These are phyloP conservation scores for Aplodontia rufa DNA, from an alignment of 2,113 vertebrate species.

Conservation along the genomic window DNA sequence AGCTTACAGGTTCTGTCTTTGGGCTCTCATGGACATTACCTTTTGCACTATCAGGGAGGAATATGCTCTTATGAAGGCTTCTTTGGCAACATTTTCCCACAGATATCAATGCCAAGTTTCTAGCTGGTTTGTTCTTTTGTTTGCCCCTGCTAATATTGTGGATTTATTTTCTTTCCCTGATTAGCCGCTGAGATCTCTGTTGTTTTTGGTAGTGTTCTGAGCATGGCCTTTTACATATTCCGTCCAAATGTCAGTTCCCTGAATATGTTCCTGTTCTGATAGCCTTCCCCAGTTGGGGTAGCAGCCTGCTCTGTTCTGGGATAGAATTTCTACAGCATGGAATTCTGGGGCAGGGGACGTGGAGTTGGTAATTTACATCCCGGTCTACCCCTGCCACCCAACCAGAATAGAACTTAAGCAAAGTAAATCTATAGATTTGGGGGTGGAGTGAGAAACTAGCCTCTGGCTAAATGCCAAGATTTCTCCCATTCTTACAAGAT, in stretches of 20 bases:
- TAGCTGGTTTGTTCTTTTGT: neutral
- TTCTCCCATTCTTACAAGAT: neutral
- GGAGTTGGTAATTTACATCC: too few relatives aligned
- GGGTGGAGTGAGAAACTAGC: neutral
- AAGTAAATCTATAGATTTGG: neutral
- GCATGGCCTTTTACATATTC: neutral
- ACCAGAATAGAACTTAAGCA: neutral
- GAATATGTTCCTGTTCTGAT: neutral
- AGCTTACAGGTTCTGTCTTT: neutral
- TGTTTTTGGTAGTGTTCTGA: neutral
- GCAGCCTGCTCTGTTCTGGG: neutral
- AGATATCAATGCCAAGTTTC: neutral
- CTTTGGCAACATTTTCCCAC: neutral
- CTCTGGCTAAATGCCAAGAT: neutral
- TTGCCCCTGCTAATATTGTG: neutral
- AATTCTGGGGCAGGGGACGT: fast-evolving
- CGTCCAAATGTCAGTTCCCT: neutral
- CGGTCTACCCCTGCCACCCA: too few relatives aligned
- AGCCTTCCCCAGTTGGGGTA: too few relatives aligned
- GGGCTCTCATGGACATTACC: neutral
- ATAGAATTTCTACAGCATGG: neutral
- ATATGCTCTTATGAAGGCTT: neutral
- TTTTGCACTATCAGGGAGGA: neutral
- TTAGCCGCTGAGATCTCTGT: neutral
- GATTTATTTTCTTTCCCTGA: neutral